Base-by-base conservation (phyloP, 2,113 vertebrate species). In the Salvelinus fontinalis region DNA sequence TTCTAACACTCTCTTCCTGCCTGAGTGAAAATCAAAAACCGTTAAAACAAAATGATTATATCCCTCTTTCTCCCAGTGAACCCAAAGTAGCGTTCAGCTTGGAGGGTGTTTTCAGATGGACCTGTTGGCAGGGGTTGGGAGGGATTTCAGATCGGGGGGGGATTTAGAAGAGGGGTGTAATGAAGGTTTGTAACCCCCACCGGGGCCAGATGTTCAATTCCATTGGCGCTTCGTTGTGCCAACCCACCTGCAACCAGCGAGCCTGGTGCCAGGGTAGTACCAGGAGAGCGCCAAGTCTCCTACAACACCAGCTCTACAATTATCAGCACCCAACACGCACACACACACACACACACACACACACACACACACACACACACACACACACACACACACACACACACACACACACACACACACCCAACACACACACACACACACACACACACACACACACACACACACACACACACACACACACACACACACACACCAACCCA, bases 161-260 rank as follows among this genome's bases (percentile, higher is more conserved):
- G 81, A 85, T 90, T 90, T 87, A 85, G 82, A 89, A 84, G 76
- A 79, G 86, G 14, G 88, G 71, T 76, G 75, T 86, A 85, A 87
- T 89, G 78, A 89, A 89, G 84, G 85, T 87, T 88, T 87, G 79
- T 71, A 83, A 81, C 83, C 86, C 82, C 84, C 44, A 66, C 79
- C 72, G 85, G 83, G 86, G 73, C 88, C 91, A 92, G 91, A 91
- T 92, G 92, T 90, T 87, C 79, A 75, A 80, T 79, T 86, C 24
- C 86, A 90, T 86, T 82, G 81, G 81, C 85, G 78, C 80, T 84
- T 86, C 77, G 75, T 77, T 2, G 39, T 74, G 90, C 90, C 92
- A 91, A 87, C 86, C 91, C 90, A 92, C 90, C 92, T 92, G 90
- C 90, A 88, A 71, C 77, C 72, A 16, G 76, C 67, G 65, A 81